A percentile compares a stretch with the other conserved stretches of the same genome.
phyloP scores from a whole-genome alignment of 2,797 vertebrate species.

The Pipistrellus pipistrellus region DNA sequence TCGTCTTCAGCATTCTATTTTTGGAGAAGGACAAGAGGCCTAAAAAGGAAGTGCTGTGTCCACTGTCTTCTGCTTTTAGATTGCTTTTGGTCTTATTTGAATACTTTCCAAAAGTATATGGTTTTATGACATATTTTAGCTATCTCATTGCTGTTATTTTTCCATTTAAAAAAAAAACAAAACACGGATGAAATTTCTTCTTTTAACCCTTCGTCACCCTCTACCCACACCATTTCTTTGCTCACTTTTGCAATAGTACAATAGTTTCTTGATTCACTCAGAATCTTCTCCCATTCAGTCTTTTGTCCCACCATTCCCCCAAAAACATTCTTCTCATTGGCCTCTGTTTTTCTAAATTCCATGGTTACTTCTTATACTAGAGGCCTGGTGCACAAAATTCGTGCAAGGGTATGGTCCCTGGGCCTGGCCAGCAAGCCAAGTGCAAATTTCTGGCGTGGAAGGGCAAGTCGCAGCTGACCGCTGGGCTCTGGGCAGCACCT shows the following conservation, averaged over 20 bases:
- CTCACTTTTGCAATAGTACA: neutral
- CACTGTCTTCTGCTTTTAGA: slow-evolving; percentile 65
- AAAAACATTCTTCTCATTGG: neutral
- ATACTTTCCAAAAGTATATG: slow-evolving; percentile 39
- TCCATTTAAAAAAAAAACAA: neutral
- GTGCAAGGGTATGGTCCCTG: no score
- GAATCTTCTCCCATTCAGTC: neutral
- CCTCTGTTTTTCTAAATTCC: slow-evolving; percentile 1
- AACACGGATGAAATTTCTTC: neutral
- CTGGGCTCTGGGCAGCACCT: no score
- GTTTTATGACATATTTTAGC: slow-evolving; percentile 54
- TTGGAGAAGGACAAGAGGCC: slow-evolving; percentile 6
- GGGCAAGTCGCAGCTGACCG: no score
- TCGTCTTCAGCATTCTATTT: slow-evolving; percentile 48
- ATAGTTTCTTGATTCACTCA: neutral
- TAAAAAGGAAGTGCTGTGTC: slow-evolving; percentile 20
- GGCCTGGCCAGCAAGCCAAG: no score
- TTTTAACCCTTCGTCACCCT: neutral
- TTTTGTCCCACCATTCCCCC: neutral
- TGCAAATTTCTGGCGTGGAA: no score
- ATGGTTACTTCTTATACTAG: neutral
- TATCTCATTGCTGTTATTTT: slow-evolving; percentile 37
- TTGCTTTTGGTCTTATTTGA: slow-evolving; percentile 54
- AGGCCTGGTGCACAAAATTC: no score
- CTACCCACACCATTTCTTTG: neutral